Evolutionary conservation across 2,797 vertebrate species (phyloP), one percentile per base, ranked within the genome.

Genomic region (Gymnocypris eckloni): DNA sequence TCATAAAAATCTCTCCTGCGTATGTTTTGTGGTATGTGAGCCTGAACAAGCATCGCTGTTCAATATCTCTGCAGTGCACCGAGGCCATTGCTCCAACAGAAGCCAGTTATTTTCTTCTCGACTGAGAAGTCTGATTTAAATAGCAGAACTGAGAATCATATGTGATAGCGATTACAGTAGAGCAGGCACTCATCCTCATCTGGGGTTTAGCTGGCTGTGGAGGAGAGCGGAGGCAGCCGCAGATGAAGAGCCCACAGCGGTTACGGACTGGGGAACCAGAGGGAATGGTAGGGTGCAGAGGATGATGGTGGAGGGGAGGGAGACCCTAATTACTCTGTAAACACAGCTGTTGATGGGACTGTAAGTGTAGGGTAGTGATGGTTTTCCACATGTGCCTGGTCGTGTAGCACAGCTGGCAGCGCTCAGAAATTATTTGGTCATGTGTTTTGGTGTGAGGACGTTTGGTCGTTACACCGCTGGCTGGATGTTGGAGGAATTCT

Each of bases 341-440:
- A 89, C 89, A 91, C 89, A 90, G 89, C 87, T 88, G 88, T 83
- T 90, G 56, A 83, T 82, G 33, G 69, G n/a, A 84, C n/a, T 83
- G 86, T 82, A 86, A 87, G 77, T 86, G 89, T 56, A 71, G 81
- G 82, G 79, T 84, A 79, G 86, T n/a, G 50, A 85, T 73, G 25
- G 43, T 52, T 79, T 77, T 72, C 66, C 81, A 82, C n/a, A 73
- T 88, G 86, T 87, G 76, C 76, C 25, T 61, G 48, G 12, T 52
- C 28, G 12, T 48, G 28, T 41, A 12, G 66, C 66, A 84, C 77
- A 84, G 86, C 87, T 89, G 69, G 79, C 73, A 84, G 70, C 18
- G 37, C 70, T 86, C 37, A 70, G n/a, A 66, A 54, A 85, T 66
- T 76, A 75, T 83, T 87, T 54, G 67, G 81, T 80, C 76, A 11